phyloP scores from a whole-genome alignment of 2,888 invertebrate species.

The Antheraea yamamai region DNA sequence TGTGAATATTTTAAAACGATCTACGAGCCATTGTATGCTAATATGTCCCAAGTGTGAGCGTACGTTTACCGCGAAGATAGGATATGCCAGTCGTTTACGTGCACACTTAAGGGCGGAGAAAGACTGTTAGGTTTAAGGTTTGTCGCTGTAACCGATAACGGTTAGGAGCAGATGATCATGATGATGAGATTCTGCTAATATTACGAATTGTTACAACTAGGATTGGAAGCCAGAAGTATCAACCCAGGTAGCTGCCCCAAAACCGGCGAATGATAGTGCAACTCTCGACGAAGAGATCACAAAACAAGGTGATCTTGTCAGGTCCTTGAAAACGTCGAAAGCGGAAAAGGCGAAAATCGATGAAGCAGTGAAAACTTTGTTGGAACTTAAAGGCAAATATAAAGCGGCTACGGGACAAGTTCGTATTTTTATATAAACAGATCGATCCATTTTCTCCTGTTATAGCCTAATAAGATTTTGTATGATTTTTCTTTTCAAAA shows the following conservation, averaged over 20 bases:
- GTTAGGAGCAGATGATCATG: no score
- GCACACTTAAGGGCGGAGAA: no score
- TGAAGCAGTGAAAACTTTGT: slow-evolving; percentile 78
- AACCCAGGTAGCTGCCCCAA: slow-evolving; percentile 5
- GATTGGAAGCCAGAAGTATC: slow-evolving; percentile 35
- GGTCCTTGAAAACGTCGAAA: slow-evolving; percentile 86
- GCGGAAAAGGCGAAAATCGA: slow-evolving; percentile 81
- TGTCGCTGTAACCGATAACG: no score
- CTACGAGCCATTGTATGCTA: no score
- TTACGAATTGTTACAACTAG: slow-evolving; percentile 17
- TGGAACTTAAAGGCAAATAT: slow-evolving; percentile 88
- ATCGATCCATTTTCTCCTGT: no score
- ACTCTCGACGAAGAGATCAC: slow-evolving; percentile 65
- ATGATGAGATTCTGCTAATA: no score
- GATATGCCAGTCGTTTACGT: no score
- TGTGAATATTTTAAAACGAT: no score
- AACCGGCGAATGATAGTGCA: slow-evolving; percentile 29
- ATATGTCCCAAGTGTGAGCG: no score
- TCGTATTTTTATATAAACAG: slow-evolving; percentile 14
- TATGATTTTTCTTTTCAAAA: no score
- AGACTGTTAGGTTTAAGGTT: no score
- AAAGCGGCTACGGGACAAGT: slow-evolving; percentile 80
- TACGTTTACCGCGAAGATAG: no score
- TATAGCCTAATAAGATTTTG: not conserved
- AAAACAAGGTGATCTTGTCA: slow-evolving; percentile 85